These are phyloP conservation scores for Staurois parvus DNA, from an alignment of 2,797 vertebrate species.

Conservation along the genomic window DNA sequence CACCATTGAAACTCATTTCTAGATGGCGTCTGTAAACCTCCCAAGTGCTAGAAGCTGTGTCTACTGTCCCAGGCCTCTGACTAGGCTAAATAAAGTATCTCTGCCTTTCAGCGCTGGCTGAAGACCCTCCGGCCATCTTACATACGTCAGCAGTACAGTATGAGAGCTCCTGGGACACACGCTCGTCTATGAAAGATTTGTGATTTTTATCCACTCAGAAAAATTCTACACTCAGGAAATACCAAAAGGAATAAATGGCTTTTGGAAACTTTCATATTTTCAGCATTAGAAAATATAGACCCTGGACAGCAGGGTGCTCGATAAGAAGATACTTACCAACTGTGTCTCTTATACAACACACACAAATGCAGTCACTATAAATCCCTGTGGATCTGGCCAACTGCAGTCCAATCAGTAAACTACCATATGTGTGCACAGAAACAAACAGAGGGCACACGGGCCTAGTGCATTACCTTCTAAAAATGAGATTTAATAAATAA, in stretches of 20 bases:
- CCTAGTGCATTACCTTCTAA: no score
- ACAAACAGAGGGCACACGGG: no score
- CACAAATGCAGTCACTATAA: background rate
- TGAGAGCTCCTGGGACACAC: constrained; percentile 28
- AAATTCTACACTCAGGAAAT: constrained; percentile 7
- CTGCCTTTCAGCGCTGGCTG: background rate
- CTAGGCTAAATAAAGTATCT: constrained; percentile 1
- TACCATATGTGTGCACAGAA: no score
- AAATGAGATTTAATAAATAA: no score
- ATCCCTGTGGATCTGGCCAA: background rate
- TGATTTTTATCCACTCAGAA: constrained; percentile 1
- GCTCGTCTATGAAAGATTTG: constrained; percentile 12
- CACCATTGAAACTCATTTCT: background rate
- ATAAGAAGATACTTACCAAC: background rate
- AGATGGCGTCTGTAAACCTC: background rate
- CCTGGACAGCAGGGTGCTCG: background rate
- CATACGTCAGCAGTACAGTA: constrained; percentile 15
- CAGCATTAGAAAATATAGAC: background rate
- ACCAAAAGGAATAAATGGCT: constrained; percentile 14
- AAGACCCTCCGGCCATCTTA: constrained; percentile 28
- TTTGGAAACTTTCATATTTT: constrained; percentile 5
- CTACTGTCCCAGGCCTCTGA: background rate
- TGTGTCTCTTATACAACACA: background rate
- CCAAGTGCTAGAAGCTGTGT: background rate
- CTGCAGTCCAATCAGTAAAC: no score